These are phyloP conservation scores for Nylanderia fulva DNA, from an alignment of 1,140 invertebrate species.

Conservation along the genomic window DNA sequence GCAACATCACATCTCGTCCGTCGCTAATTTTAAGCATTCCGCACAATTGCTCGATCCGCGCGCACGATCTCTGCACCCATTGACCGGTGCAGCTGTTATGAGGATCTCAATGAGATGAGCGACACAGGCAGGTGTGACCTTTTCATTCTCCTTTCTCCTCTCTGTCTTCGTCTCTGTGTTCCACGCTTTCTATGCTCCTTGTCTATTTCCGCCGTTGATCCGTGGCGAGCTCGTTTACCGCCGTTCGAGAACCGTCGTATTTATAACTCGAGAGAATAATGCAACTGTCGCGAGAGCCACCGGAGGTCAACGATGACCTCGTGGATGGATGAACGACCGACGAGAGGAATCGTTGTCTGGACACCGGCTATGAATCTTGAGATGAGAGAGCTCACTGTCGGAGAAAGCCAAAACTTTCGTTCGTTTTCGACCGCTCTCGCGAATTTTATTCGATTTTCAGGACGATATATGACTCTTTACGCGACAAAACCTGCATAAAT, in stretches of 20 bases:
- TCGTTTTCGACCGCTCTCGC: background rate
- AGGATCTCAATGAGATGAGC: constrained; percentile 82
- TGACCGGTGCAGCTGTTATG: constrained; percentile 81
- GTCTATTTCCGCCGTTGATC: constrained; percentile 43
- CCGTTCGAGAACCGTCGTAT: constrained; percentile 71
- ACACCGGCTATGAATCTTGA: constrained; percentile 26
- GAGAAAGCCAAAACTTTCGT: background rate
- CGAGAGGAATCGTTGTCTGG: constrained; percentile 43
- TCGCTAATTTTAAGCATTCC: constrained; percentile 76
- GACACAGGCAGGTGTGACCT: constrained; percentile 77
- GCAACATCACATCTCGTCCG: constrained; percentile 68
- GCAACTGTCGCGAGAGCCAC: constrained; percentile 63
- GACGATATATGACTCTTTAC: background rate
- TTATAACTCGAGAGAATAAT: constrained; percentile 82
- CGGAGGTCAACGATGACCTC: constrained; percentile 46
- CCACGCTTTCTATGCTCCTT: constrained; percentile 4
- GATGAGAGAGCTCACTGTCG: too few species aligned
- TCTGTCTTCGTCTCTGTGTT: constrained; percentile 60
- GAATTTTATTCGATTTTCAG: background rate
- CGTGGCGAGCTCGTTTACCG: constrained; percentile 32
- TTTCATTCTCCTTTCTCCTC: constrained; percentile 70
- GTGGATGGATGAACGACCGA: constrained; percentile 71
- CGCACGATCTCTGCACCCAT: constrained; percentile 76
- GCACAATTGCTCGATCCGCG: constrained; percentile 77
- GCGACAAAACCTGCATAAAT: background rate